Evolutionary conservation across 2,888 invertebrate genomes (phyloP), one percentile per base, ranked within the genome.

Genomic region (Drosophila buzzatii): DNA sequence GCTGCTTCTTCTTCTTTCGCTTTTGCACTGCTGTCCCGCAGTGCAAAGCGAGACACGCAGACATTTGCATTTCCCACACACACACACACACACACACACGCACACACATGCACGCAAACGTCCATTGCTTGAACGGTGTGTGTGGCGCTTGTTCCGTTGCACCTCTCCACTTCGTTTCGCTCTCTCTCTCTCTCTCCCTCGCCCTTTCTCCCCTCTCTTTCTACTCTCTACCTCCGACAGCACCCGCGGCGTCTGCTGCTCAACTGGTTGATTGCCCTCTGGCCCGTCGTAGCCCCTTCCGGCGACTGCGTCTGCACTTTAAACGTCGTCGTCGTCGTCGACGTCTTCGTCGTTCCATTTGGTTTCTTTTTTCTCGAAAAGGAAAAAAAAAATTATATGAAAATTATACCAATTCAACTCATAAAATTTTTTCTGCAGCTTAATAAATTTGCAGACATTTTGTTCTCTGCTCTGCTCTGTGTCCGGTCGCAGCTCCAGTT

Each of bases 361-460:
- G 73, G 89, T 69, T 82, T 87, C 73, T 75, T 84, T 77, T 76
- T 68, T 51, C 12, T 27, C 5, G 9, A 47, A 49, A 27, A 1
- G n/a, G 7, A 41, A 49, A 3, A 33, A 49, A 83, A 89, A 90
- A 90, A 87, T 90, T 91, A 90, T 90, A 90, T 91, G 90, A 91
- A 91, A 91, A 91, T 91, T 91, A 91, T 91, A 87, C 91, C 87
- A 86, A 87, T 89, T 90, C 88, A 81, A 90, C 88, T 91, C 91
- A 91, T 92, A 91, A 91, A 91, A 85, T 85, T 90, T 88, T 89
- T 91, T 81, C 87, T 20, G 51, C 51, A 89, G 87, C 87, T 82
- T 82, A 89, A 91, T 90, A 90, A 89, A 89, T 90, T 88, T 73
- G 81, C 90, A 85, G 88, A 90, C 88, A 89, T 90, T 89, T 89